Evolutionary conservation across 2,797 vertebrate genomes (phyloP).

Genomic region (Sebastes vulpes): DNA sequence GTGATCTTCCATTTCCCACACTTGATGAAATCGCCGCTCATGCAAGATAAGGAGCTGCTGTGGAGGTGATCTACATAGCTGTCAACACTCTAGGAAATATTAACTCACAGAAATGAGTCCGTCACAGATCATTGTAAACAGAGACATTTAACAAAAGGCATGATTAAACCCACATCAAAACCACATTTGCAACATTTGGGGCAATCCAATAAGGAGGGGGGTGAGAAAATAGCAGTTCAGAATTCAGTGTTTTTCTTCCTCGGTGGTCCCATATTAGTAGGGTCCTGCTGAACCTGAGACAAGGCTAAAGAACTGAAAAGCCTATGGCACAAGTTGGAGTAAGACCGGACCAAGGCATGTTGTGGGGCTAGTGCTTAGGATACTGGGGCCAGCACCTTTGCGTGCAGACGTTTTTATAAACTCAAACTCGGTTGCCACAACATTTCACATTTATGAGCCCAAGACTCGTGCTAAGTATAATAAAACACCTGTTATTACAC

Average conservation of each 20-base stretch:
- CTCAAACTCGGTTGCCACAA: conserved; percentile 48
- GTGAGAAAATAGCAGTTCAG: conserved; percentile 28
- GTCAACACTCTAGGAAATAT: conserved; percentile 43
- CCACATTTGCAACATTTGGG: conserved; percentile 44
- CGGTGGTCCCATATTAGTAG: conserved; percentile 17
- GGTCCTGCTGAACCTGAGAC: conserved; percentile 8
- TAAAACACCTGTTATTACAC: conserved; percentile 70
- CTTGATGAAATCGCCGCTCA: conserved; percentile 26
- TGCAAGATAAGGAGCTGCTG: conserved; percentile 16
- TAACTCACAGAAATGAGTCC: conserved; percentile 28
- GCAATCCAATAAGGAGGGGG: conserved; percentile 27
- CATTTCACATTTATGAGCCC: conserved; percentile 53
- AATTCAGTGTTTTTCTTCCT: conserved; percentile 6
- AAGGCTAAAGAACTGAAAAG: background rate
- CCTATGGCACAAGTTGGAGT: background rate
- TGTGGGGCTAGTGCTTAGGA: background rate
- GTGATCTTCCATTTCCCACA: conserved; percentile 46
- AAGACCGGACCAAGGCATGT: background rate
- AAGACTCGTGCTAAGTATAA: conserved; percentile 60
- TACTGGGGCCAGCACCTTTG: conserved; percentile 23
- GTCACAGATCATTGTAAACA: conserved; percentile 39
- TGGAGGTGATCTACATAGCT: conserved; percentile 19
- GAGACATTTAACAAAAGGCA: conserved; percentile 44
- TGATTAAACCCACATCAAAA: conserved; percentile 35
- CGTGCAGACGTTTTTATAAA: conserved; percentile 58